Evolutionary conservation across 2,797 vertebrate genomes (phyloP).

Genomic region (Thalassophryne amazonica): DNA sequence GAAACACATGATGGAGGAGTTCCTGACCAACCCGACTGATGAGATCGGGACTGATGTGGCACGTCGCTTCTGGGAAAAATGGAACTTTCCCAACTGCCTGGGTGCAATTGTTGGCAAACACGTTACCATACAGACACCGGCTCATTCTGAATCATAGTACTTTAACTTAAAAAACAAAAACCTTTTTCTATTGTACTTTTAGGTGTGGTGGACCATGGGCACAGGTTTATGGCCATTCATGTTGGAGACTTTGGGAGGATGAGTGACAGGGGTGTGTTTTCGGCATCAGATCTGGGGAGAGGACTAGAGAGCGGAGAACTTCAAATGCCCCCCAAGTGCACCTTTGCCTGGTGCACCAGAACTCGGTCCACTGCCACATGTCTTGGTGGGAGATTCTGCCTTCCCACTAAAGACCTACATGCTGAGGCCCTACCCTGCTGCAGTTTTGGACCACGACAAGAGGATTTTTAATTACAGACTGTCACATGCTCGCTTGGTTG

Average conservation of each 20-base stretch:
- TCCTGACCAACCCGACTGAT: neutral
- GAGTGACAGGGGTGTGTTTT: slow-evolving; percentile 5
- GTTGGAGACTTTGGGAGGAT: slow-evolving; percentile 3
- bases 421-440: slow-evolving; percentile 4
- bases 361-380: neutral
- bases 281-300: neutral
- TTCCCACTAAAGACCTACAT: slow-evolving; percentile 5
- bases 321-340: neutral
- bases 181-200: neutral
- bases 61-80: neutral
- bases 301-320: neutral
- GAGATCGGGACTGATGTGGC: neutral
- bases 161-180: too few relatives aligned
- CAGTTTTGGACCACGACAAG: neutral
- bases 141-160: too few relatives aligned
- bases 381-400: slow-evolving; percentile 9
- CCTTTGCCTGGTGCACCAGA: slow-evolving; percentile 4
- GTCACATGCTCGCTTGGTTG: too few relatives aligned
- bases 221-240: neutral
- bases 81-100: neutral
- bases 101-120: neutral
- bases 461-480: neutral
- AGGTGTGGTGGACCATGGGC: neutral
- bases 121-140: too few relatives aligned
- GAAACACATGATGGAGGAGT: neutral